Base-by-base conservation (phyloP, 2,797 vertebrate species). In the Schizothorax lantsangensis region DNA sequence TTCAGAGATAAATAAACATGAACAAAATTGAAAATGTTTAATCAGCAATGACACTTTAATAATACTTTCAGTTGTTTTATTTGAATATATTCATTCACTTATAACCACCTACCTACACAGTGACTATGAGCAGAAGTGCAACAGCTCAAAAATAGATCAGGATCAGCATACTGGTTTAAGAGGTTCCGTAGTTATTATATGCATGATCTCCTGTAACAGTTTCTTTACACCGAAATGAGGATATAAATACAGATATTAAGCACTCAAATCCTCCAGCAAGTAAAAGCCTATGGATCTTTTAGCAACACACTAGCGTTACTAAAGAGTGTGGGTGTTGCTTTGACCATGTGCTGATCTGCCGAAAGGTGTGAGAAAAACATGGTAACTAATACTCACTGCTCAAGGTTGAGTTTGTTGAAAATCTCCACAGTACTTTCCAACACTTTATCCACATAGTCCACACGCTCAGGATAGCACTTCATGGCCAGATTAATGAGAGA, bases 401-500 rank as follows among this genome's bases (percentile, higher is more conserved):
- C 98, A 89, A 99, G 92, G 92, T 99, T 99, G 83, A 99, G 97
- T 88, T 98, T 99, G 94, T 98, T 99, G 91, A 99, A 99, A 89
- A 99, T 99, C 91, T 99, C 97, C 93, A 99, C 98, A 0, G 98
- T 99, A 89, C 98, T 99, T 93, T 99, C 98, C 89, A 99, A 92
- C 86, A 99, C 98, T 91, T 99, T 99, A 92, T 99, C 98, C 26
- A 99, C 97, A 54, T 99, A 99, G 91, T 99, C 98, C 36, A 99
- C 98, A 6, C 97, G 97, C 14, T 99, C 98, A 0, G 98, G 98
- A 91, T 99, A 99, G 91, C 98, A 99, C 86, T 99, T 99, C 97
- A 99, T 99, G 21, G 98, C 98, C 91, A 99, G 90, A 91, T 99
- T 99, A 90, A 99, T 99, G 88, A 99, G 98, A 43, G 98, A 99